Conservation (phyloP, 1,140 invertebrate species). For the Drosophila albomicans region DNA sequence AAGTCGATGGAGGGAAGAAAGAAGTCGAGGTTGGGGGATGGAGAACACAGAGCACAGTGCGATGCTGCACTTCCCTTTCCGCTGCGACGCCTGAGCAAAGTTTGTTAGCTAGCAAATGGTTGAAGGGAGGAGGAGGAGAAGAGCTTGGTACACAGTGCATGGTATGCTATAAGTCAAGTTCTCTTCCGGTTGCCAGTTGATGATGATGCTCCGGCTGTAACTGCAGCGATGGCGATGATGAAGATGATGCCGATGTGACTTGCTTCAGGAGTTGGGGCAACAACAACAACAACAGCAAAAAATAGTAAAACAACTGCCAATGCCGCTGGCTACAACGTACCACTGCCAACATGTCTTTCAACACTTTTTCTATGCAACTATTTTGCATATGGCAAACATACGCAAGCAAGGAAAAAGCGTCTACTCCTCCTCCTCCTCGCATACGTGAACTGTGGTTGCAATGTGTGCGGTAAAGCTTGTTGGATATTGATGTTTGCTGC, state of each 20-base stretch:
- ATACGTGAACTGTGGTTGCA: conserved; percentile 14
- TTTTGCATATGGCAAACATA: conserved; percentile 66
- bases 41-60: background rate
- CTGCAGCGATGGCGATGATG: conserved; percentile 1
- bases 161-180: conserved; percentile 65
- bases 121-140: conserved; percentile 12
- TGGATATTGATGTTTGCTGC: conserved; percentile 60
- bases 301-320: conserved; percentile 47
- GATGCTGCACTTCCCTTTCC: conserved; percentile 73
- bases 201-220: conserved; percentile 6
- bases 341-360: conserved; percentile 52
- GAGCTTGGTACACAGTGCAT: conserved; percentile 1
- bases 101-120: conserved; percentile 48
- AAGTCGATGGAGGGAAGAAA: background rate
- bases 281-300: background rate
- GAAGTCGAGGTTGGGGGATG: background rate
- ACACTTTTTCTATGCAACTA: conserved; percentile 73
- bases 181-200: conserved; percentile 59
- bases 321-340: conserved; percentile 41
- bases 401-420: background rate
- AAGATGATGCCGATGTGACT: conserved; percentile 8
- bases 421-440: no score
- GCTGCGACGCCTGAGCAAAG: conserved; percentile 64
- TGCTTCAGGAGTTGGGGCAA: background rate
- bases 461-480: conserved; percentile 44